Evolutionary conservation across 53 echinoderm and acorn worm genomes (phyloP).

Genomic region (Actinopyga echinites): DNA sequence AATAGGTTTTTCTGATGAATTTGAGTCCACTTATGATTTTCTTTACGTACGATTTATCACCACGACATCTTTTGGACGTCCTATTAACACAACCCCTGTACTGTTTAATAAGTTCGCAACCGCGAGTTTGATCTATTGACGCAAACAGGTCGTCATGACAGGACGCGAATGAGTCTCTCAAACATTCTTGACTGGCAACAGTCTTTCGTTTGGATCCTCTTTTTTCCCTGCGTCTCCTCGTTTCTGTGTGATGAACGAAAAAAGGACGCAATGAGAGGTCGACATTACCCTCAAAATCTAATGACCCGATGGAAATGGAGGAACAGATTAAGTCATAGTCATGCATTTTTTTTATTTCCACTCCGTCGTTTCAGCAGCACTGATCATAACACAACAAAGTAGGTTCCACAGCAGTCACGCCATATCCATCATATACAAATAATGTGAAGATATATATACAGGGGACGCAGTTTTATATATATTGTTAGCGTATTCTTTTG

Average conservation of each 20-base stretch:
- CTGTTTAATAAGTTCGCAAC: neutral
- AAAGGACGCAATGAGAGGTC: conserved; percentile 31
- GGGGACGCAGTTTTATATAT: too few relatives aligned
- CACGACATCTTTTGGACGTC: conserved; percentile 11
- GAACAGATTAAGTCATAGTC: too few relatives aligned
- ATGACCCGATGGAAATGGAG: too few relatives aligned
- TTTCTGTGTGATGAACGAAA: conserved; percentile 46
- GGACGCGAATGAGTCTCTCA: neutral
- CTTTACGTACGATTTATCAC: neutral
- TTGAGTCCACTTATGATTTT: conserved; percentile 33
- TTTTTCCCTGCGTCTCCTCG: conserved; percentile 13
- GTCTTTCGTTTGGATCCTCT: neutral
- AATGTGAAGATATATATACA: too few relatives aligned
- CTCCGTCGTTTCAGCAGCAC: too few relatives aligned
- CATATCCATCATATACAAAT: too few relatives aligned
- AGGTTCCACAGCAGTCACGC: too few relatives aligned
- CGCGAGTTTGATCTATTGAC: neutral
- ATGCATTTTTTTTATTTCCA: too few relatives aligned
- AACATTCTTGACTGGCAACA: neutral
- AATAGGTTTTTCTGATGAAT: conserved; percentile 1
- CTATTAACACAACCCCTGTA: neutral
- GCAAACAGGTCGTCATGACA: conserved; percentile 4
- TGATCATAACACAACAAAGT: too few relatives aligned
- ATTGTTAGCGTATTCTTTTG: too few relatives aligned
- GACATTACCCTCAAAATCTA: neutral